These are phyloP conservation scores for Ectemnius cavifrons DNA, from an alignment of 2,888 invertebrate species.

Conservation along the genomic window DNA sequence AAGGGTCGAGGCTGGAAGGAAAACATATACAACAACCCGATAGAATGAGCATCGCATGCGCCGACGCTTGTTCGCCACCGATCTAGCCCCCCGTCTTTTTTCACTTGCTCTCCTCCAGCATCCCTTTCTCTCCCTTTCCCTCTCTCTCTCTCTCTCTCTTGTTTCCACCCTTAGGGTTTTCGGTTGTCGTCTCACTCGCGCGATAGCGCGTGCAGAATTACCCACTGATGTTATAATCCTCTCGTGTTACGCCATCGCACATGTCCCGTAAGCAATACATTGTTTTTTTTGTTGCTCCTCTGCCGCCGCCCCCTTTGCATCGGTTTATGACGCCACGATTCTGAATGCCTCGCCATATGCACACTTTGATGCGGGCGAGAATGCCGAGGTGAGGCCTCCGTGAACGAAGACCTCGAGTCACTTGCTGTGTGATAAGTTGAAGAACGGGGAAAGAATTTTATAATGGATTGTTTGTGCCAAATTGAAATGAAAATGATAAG, in stretches of 20 bases:
- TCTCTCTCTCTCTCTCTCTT: slow-evolving; percentile 32
- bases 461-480: too few species aligned
- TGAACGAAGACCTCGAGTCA: too few species aligned
- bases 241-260: slow-evolving; percentile 76
- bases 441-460: too few species aligned
- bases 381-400: slow-evolving; percentile 72
- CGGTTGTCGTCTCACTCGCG: too few species aligned
- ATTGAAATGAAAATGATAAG: too few species aligned
- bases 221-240: slow-evolving; percentile 78
- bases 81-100: slow-evolving; percentile 16
- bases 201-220: slow-evolving; percentile 64
- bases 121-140: slow-evolving; percentile 4
- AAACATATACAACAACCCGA: slow-evolving; percentile 72
- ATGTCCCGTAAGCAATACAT: slow-evolving; percentile 72
- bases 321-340: slow-evolving; percentile 40
- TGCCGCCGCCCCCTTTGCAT: slow-evolving; percentile 23
- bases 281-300: slow-evolving; percentile 59
- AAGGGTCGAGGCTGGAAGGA: slow-evolving; percentile 63
- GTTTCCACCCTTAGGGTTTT: not conserved
- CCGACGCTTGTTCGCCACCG: slow-evolving; percentile 44
- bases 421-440: too few species aligned
- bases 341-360: slow-evolving; percentile 62
- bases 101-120: slow-evolving; percentile 7
- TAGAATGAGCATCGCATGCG: slow-evolving; percentile 73
- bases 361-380: slow-evolving; percentile 65